Percentiles rank a stretch among this genome's conserved stretches.
phyloP scores from a whole-genome alignment of 2,888 invertebrate genomes.

The Thymelicus sylvestris region DNA sequence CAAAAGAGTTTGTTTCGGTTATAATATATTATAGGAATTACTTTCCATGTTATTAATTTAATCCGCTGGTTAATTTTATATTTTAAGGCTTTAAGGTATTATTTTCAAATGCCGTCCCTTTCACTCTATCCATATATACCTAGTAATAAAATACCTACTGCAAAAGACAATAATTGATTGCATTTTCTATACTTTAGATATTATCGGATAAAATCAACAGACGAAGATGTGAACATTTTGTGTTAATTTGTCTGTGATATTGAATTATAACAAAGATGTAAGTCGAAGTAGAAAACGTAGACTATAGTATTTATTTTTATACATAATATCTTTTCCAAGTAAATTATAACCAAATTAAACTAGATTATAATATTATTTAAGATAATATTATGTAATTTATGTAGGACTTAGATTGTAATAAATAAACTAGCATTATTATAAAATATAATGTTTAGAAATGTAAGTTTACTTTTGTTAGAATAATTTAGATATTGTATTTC shows the following conservation, averaged over 20 bases:
- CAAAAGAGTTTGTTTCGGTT: too few relatives aligned
- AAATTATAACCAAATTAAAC: slow-evolving; percentile 30
- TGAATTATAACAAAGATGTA: slow-evolving; percentile 25
- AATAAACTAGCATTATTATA: not conserved
- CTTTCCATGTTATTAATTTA: not conserved
- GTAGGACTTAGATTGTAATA: not conserved
- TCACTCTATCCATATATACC: not conserved
- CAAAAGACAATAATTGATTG: slow-evolving; percentile 32
- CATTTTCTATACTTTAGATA: slow-evolving; percentile 9
- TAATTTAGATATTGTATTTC: slow-evolving; percentile 11
- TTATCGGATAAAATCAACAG: slow-evolving; percentile 18
- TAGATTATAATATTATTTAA: slow-evolving; percentile 8
- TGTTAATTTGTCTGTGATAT: slow-evolving; percentile 34
- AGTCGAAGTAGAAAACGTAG: slow-evolving; percentile 10
- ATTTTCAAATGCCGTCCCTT: slow-evolving; percentile 25
- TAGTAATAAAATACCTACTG: not conserved
- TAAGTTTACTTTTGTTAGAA: slow-evolving; percentile 8
- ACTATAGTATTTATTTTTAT: slow-evolving; percentile 28
- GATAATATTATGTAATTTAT: too few relatives aligned
- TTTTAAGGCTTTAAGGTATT: not conserved
- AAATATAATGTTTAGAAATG: not conserved
- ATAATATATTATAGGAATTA: too few relatives aligned
- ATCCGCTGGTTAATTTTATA: not conserved
- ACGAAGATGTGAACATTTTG: slow-evolving; percentile 33
- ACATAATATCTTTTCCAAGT: slow-evolving; percentile 15